phyloP scores from a whole-genome alignment of 2,888 invertebrate species.

The Hedychridium roseum region DNA sequence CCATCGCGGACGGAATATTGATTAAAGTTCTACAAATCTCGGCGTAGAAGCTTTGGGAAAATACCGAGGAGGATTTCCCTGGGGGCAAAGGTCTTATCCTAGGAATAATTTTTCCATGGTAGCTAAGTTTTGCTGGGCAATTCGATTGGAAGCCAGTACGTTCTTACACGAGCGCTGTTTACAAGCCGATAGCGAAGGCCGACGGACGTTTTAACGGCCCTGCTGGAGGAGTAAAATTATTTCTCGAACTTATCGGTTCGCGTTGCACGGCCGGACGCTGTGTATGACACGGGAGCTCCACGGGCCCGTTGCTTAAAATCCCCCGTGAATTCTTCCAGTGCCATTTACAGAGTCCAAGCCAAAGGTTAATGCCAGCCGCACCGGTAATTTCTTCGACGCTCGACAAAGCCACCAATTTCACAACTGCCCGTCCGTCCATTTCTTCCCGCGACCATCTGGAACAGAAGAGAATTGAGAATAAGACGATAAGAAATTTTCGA shows the following conservation, averaged over 20 bases:
- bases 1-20: too few species aligned
- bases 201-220: constrained; percentile 3
- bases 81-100: background rate
- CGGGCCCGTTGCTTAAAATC: constrained; percentile 64
- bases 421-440: background rate
- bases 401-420: background rate
- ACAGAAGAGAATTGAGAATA: too few species aligned
- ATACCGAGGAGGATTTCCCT: too few species aligned
- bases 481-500: background rate
- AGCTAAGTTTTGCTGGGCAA: too few species aligned
- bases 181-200: constrained; percentile 15
- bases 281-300: constrained; percentile 65
- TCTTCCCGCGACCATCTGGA: too few species aligned
- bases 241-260: constrained; percentile 18
- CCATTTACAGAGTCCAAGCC: constrained; percentile 74
- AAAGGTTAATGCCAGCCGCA: background rate
- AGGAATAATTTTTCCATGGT: too few species aligned
- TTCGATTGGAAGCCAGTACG: too few species aligned
- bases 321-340: constrained; percentile 90
- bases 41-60: too few species aligned
- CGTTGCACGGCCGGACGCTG: constrained; percentile 58
- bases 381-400: background rate
- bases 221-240: constrained; percentile 4
- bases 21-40: too few species aligned
- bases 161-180: constrained; percentile 18